Percentiles rank a stretch among this genome's conserved stretches.
phyloP scores from a whole-genome alignment of 1,140 invertebrate genomes.

The Drosophila teissieri region DNA sequence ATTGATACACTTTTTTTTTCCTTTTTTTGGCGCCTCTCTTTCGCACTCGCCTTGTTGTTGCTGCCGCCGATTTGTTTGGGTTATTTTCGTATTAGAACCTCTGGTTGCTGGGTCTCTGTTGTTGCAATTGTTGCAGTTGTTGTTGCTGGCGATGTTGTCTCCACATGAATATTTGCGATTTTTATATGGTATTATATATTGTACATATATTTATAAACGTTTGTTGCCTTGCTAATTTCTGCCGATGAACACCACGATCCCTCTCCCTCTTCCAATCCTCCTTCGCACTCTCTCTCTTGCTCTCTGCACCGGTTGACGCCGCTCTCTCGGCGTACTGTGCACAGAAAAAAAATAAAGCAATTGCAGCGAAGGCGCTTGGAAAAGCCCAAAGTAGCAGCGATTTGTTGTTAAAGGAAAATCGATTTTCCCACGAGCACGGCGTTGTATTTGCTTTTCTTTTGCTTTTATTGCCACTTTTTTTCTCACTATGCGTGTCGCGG shows the following conservation, averaged over 20 bases:
- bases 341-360: slow-evolving; percentile 25
- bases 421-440: slow-evolving; percentile 36
- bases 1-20: slow-evolving; percentile 12
- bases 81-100: slow-evolving; percentile 63
- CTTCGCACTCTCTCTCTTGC: background rate
- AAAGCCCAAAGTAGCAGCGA: slow-evolving; percentile 9
- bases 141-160: slow-evolving; percentile 1
- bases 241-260: background rate
- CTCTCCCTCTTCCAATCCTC: background rate
- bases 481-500: slow-evolving; percentile 11
- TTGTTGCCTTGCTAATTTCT: slow-evolving; percentile 41
- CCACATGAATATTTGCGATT: slow-evolving; percentile 68
- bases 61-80: slow-evolving; percentile 69
- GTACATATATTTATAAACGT: slow-evolving; percentile 11
- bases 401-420: slow-evolving; percentile 28
- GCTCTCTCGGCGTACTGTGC: slow-evolving; percentile 33
- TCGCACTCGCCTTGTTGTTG: slow-evolving; percentile 15
- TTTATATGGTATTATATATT: slow-evolving; percentile 49
- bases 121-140: slow-evolving; percentile 19
- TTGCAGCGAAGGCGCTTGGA: background rate
- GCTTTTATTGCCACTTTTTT: slow-evolving; percentile 14
- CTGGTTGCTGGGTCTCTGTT: slow-evolving; percentile 45
- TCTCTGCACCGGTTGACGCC: slow-evolving; percentile 21
- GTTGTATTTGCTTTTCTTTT: slow-evolving; percentile 8
- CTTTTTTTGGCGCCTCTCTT: slow-evolving; percentile 22